Conservation (phyloP, 2,888 invertebrate species). For the Spodoptera littoralis region DNA sequence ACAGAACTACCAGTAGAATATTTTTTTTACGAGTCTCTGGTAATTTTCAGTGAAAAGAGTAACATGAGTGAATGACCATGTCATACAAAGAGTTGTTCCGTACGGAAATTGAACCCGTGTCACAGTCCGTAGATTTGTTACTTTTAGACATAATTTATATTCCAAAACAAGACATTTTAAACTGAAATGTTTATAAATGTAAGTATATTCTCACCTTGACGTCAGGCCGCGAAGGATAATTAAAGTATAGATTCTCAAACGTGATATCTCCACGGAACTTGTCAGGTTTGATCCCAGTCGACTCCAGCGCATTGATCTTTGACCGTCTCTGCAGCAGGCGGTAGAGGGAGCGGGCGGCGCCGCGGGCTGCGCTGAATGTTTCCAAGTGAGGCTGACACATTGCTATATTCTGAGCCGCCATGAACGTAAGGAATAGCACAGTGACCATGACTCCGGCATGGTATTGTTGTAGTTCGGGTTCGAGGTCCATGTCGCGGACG, state of each 20-base stretch:
- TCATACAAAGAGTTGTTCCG: too few species aligned
- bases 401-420: conserved; percentile 93
- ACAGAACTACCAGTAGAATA: too few species aligned
- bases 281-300: conserved; percentile 85
- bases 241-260: conserved; percentile 92
- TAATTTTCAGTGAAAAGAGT: too few species aligned
- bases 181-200: too few species aligned
- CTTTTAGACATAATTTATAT: too few species aligned
- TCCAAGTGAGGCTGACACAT: conserved; percentile 93
- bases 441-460: conserved; percentile 92
- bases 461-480: conserved; percentile 88
- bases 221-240: conserved; percentile 93
- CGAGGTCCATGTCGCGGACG: conserved; percentile 88
- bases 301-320: conserved; percentile 69
- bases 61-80: too few species aligned
- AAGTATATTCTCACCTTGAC: conserved; percentile 85
- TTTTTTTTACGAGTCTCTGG: too few species aligned
- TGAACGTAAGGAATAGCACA: conserved; percentile 92
- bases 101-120: too few species aligned
- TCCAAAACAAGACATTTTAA: too few species aligned
- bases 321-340: conserved; percentile 90
- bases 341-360: conserved; percentile 92
- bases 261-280: conserved; percentile 90
- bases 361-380: conserved; percentile 91
- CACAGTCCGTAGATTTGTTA: too few species aligned